Conservation (phyloP, 2,797 vertebrate genomes). For the Geotrypetes seraphini region DNA sequence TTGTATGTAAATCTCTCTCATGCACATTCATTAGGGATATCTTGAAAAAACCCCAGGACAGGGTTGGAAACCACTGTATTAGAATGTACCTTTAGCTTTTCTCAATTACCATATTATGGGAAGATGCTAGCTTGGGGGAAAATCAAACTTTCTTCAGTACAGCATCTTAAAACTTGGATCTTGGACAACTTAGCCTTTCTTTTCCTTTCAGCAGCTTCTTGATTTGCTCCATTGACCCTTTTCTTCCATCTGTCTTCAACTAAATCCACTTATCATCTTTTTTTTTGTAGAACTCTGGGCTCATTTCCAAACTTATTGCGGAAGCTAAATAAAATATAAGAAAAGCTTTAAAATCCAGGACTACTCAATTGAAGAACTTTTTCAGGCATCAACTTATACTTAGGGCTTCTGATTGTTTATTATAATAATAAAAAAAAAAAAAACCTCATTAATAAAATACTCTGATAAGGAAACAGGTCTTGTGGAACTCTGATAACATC, state of each 20-base stretch:
- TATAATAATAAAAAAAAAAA: no score
- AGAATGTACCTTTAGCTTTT: no score
- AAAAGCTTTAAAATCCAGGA: constrained; percentile 27
- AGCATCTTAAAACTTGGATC: constrained; percentile 9
- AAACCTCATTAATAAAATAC: no score
- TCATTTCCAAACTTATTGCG: constrained; percentile 30
- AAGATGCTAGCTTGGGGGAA: no score
- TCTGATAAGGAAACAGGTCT: no score
- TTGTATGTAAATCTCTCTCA: no score
- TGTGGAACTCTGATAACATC: no score
- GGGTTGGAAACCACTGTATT: no score
- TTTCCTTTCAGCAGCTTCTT: constrained; percentile 19
- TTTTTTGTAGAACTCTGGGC: constrained; percentile 32
- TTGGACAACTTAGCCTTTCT: constrained; percentile 18
- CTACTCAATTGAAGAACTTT: constrained; percentile 22
- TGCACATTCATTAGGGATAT: no score
- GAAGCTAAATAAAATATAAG: constrained; percentile 27
- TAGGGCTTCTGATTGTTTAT: no score
- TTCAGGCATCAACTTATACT: constrained; percentile 22
- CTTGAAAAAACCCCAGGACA: no score
- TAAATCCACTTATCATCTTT: constrained; percentile 31
- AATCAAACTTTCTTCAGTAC: constrained; percentile 11
- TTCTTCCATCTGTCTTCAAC: constrained; percentile 35
- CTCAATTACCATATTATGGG: no score
- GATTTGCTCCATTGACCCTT: constrained; percentile 25